Base-by-base conservation (phyloP, 2,888 invertebrate genomes). In the Autographa pulchrina region DNA sequence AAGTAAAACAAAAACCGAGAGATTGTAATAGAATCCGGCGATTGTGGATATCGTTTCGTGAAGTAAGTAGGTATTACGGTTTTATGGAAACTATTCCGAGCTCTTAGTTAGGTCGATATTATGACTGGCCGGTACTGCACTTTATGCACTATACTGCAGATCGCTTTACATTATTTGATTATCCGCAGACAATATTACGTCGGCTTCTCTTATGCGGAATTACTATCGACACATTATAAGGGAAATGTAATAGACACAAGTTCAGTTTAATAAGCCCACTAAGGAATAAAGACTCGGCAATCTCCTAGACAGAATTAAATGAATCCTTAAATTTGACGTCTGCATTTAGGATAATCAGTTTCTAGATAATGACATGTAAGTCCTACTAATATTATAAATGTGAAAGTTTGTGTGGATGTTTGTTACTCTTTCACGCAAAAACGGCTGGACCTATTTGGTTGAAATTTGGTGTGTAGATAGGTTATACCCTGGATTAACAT, bases 1-100 rank as follows among this genome's bases (percentile, higher is more conserved):
- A 81, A 83, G 83, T 84, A 88, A 56, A 56, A 56, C 54, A 56
- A 56, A 56, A 83, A 86, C 84, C 63, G 78, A 74, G 77, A 82
- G 83, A 80, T 84, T 84, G 80, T 80, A 79, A 78, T 74, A 69
- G 68, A 72, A 78, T 78, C 72, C 68, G 67, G 64, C 64, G 72
- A 62, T 67, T 74, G 31, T 58, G 66, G 64, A 68, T 60, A 59
- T 77, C 62, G 32, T 73, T 77, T 63, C 62, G 32, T 54, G 31
- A 32, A 32, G 59, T 59, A 32, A 32, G 31, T 59, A 59, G 25
- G 59, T 59, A 31, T 31, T 59, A 31, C 16, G 31, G 16, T 32
- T 59, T 56, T 56, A 56, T 56, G 54, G 54, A 4, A 13, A 56
- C 54, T 56, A 56, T 56, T 25, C 54, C 54, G 13, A 13, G 20